Base-by-base conservation (phyloP, 2,888 invertebrate genomes). In the Cryptocephalus moraei region DNA sequence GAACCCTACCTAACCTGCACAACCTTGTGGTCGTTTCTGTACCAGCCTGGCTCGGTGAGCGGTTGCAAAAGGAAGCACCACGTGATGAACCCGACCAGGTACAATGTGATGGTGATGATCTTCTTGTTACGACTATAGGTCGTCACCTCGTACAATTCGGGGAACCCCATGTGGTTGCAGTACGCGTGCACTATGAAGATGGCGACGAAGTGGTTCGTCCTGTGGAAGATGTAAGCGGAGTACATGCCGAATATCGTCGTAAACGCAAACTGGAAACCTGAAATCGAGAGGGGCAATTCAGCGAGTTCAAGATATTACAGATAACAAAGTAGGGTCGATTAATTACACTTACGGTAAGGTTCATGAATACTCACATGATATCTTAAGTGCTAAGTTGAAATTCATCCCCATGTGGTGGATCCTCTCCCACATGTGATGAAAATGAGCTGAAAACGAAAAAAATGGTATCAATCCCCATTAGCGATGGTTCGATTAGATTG, bases 101-200 rank as follows among this genome's bases (percentile, higher is more conserved):
- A 92, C 47, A 84, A 74, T 39, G 71, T 68, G 31, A 82, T 73
- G 2, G 90, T 76, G 22, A 84, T 66, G 10, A 76, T 67, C 55
- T 85, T 78, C 57, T 84, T 78, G 6, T 52, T 54, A 32, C 61
- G 72, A 55, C 75, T 70, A 59, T 79, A 81, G 14, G 76, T 76
- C 49, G 78, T 65, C 4, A 88, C 72, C 64, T 87, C 91, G 3
- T 77, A 75, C 54, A 95, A 76, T 67, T 93, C 89, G 0, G 95
- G 95, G 64, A 95, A 86, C 8, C 95, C 95, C 91, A 96, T 93
- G 70, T 91, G 89, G 70, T 96, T 96, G 71, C 96, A 96, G 69
- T 94, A 93, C 33, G 91, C 86, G 69, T 96, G 96, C 1, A 86
- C 92, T 11, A 91, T 70, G 57, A 94, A 81, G 3, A 92, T 89